A percentile compares a stretch with the other conserved stretches of the same genome.
Evolutionary conservation across 2,113 vertebrate species (phyloP).

Genomic region (Gymnogyps californianus): DNA sequence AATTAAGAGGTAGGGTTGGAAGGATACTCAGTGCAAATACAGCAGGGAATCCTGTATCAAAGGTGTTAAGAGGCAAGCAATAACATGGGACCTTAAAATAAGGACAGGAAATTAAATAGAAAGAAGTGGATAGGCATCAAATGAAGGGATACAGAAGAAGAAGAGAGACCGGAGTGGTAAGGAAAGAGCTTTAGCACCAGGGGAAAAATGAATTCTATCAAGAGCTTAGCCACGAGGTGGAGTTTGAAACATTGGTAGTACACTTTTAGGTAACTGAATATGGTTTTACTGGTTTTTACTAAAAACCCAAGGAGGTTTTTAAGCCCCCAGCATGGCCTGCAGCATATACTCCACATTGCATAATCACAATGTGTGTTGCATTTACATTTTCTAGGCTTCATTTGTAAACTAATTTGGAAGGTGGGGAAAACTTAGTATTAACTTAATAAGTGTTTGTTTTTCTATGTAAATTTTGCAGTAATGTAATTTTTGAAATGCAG

Average conservation of each 20-base stretch:
- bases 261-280: neutral
- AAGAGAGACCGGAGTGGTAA: neutral
- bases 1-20: neutral
- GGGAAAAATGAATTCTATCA: neutral
- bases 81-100: neutral
- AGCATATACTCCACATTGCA: neutral
- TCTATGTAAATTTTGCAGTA: neutral
- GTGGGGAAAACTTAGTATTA: neutral
- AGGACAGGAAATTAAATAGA: neutral
- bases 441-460: neutral
- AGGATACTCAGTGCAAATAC: neutral
- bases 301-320: neutral
- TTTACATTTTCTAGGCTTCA: neutral
- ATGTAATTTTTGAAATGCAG: neutral
- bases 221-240: neutral
- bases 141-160: neutral
- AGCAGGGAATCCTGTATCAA: neutral
- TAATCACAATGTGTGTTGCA: neutral
- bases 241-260: neutral
- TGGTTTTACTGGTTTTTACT: neutral
- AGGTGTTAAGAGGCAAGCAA: neutral
- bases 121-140: neutral
- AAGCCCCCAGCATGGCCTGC: neutral
- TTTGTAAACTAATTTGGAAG: neutral
- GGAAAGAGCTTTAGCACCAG: neutral